Base-by-base conservation (phyloP, 2,113 vertebrate genomes). In the Zootoca vivipara region DNA sequence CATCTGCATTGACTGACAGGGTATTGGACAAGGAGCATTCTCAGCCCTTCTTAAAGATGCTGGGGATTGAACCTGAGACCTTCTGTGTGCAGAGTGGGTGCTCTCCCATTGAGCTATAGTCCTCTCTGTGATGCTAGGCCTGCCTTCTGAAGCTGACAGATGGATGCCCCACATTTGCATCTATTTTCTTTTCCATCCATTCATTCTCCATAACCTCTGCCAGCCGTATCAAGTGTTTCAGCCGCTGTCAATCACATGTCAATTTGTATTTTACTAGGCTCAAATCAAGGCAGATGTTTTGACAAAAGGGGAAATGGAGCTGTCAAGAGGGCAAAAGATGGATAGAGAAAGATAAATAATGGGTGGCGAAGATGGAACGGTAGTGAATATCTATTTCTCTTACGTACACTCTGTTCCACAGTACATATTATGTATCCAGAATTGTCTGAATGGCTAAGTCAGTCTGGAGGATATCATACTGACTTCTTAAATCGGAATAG, bases 131-230 rank as follows among this genome's bases (percentile, higher is more conserved):
- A 62, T 62, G 18, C 3, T 62, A 16, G 58, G 4, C 58, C 18
- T 62, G 58, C 58, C 13, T 62, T 62, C 58, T 62, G 0, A 0
- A 30, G 0, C 0, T 77, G 88, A 3, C 82, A 35, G 70, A 2
- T 18, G 10, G 77, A 5, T 2, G 0, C 40, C 46, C 46, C 58
- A 1, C 15, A 62, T 13, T 26, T 85, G 67, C 82, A 82, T 89
- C 82, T 84, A 7, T 28, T 65, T 70, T n/a, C 83, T 40, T 5
- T 62, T 20, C 83, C 4, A 2, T 78, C 40, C 33, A 82, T 38
- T 86, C n/a, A 0, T 75, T 42, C 77, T 30, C 35, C 1, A 69
- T 62, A 87, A 89, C 85, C 85, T 83, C 89, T 1, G 42, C 84
- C 89, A 46, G 52, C 1, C 77, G 26, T 64, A 1, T 56, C 15